Base-by-base conservation (phyloP, 1,140 invertebrate species). In the Leptonema lineaticorne region DNA sequence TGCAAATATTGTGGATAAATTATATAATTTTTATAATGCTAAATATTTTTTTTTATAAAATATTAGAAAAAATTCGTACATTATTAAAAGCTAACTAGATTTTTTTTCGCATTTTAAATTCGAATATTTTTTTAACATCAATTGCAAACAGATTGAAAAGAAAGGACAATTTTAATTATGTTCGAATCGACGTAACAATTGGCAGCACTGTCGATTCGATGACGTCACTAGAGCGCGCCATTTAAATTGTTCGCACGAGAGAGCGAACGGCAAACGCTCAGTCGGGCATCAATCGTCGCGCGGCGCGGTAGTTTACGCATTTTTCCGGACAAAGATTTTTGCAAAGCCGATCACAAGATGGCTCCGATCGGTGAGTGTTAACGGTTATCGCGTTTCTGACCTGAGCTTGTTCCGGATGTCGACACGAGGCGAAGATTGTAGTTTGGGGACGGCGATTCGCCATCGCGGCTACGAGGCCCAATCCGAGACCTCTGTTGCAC, bases 401-500 rank as follows among this genome's bases (percentile, higher is more conserved):
- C 8, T 11, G 48, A 9, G 29, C 63, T 16, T 33, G 29, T 16
- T 83, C 75, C 0, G 90, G 88, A 75, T 88, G 84, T 16, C 92
- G 85, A 75, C 90, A 93, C 63, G 91, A 90, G 27, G 90, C 90
- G 73, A 93, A 84, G 75, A 75, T 77, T 29, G 88, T 86, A 18
- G 84, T 81, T 68, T 82, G 83, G 26, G 79, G 72, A 1, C 80
- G 74, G 41, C 77, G 67, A 9, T 24, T 92, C 74, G 2, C 74
- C 48, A 57, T 8, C 22, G 11, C 41, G 3, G 7, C n/a, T 50
- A 27, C 48, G 75, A 77, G 89, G 50, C 93, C 93, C 29, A 96
- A 80, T 16, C 94, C 94, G 48, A 96, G 78, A 0, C 95, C 94
- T 37, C 94, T 86, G 77, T 95, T 96, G 58, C 90, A 90, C 20